Evolutionary conservation across 1,140 invertebrate species (phyloP), one percentile per base, ranked within the genome.

Genomic region (Caenorhabditis brenneri): DNA sequence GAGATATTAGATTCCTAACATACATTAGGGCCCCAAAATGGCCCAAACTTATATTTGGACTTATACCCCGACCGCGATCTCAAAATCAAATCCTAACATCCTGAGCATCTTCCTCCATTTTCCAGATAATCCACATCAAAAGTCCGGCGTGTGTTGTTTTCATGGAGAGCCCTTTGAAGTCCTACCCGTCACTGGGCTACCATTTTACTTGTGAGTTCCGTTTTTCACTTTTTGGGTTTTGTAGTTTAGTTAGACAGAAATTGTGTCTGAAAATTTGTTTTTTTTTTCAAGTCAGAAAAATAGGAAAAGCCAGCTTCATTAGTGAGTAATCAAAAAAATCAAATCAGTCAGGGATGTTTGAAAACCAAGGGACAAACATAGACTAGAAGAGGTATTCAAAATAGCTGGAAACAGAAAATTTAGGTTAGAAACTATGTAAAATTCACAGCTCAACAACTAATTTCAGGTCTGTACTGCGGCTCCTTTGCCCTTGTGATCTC

Each of bases 41-140:
- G n/a, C n/a, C n/a, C n/a, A n/a, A n/a, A n/a, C n/a, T n/a, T n/a
- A n/a, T n/a, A n/a, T n/a, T n/a, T n/a, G n/a, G n/a, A n/a, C n/a
- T n/a, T n/a, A n/a, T n/a, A n/a, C n/a, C n/a, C n/a, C n/a, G n/a
- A n/a, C n/a, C n/a, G n/a, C 39, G 39, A 42, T 42, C 12, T 42
- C 12, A 6, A 6, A 42, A 42, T 6, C 39, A 42, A 42, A 6
- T 42, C 39, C 39, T 42, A 42, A 42, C 39, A n/a, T n/a, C n/a
- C n/a, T n/a, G n/a, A n/a, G n/a, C n/a, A n/a, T n/a, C n/a, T n/a
- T n/a, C n/a, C n/a, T n/a, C n/a, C n/a, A n/a, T 46, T 51, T 65
- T 65, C n/a, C 65, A 74, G 65, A 74, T 42, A 42, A 74, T 74
- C 36, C 65, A 74, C n/a, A 74, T 74, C 65, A 74, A 74, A 74